phyloP scores from a whole-genome alignment of 1,140 invertebrate genomes.

The Contarinia nasturtii region DNA sequence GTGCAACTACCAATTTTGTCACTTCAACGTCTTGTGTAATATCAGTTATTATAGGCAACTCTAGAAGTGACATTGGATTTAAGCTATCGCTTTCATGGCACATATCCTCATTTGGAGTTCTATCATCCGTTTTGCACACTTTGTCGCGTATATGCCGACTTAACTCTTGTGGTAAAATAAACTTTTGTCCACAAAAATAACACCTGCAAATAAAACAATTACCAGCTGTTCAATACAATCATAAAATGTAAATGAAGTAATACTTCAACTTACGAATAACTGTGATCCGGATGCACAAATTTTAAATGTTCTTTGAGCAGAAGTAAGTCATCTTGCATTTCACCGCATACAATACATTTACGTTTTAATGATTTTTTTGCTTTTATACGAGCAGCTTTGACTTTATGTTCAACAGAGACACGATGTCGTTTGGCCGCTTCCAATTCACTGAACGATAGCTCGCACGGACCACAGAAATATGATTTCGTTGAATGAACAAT shows the following conservation, averaged over 20 bases:
- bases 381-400: slow-evolving; percentile 26
- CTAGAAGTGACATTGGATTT: too few relatives aligned
- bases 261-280: slow-evolving; percentile 25
- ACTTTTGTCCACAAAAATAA: slow-evolving; percentile 40
- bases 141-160: slow-evolving; percentile 41
- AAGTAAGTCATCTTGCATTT: slow-evolving; percentile 27
- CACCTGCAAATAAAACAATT: slow-evolving; percentile 26
- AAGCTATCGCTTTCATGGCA: too few relatives aligned
- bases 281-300: slow-evolving; percentile 34
- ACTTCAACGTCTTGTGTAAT: too few relatives aligned
- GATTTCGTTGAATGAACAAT: slow-evolving; percentile 29
- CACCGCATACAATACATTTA: slow-evolving; percentile 13
- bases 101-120: too few relatives aligned
- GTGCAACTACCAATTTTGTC: too few relatives aligned
- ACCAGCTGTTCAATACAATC: too few relatives aligned
- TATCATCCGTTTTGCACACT: slow-evolving; percentile 23
- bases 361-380: slow-evolving; percentile 20
- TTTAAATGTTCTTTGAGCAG: slow-evolving; percentile 45
- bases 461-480: slow-evolving; percentile 48
- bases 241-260: too few relatives aligned
- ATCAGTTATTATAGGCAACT: too few relatives aligned
- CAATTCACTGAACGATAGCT: slow-evolving; percentile 35
- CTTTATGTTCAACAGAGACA: slow-evolving; percentile 36
- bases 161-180: slow-evolving; percentile 50
- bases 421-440: slow-evolving; percentile 46